Base-by-base conservation (phyloP, 2,797 vertebrate genomes). In the Nannoperca australis region DNA sequence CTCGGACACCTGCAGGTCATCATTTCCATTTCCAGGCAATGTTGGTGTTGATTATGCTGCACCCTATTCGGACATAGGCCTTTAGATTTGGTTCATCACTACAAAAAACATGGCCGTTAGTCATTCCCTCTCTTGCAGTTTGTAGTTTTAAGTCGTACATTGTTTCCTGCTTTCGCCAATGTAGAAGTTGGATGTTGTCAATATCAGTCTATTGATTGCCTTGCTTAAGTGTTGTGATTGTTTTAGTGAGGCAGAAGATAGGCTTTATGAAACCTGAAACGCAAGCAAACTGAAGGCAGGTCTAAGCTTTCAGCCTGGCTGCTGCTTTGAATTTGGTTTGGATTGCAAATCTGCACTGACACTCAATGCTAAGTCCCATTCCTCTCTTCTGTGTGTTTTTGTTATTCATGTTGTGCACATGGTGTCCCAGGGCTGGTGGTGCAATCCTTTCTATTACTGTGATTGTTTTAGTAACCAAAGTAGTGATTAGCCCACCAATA, bases 271-370 rank as follows among this genome's bases (percentile, higher is more conserved):
- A 85, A 75, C 49, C 22, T 79, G 72, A 88, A 61, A 62, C 18
- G 0, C 30, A 73, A n/a, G 32, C 32, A 38, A 44, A 70, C 69
- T 71, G 24, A 2, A 61, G 49, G 70, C 72, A 70, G 69, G 36
- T 34, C 20, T 24, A 22, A n/a, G 70, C 60, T 73, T 65, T 80
- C 42, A 51, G 63, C 18, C 59, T 34, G 47, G 70, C 72, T 72
- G 61, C 89, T 91, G 81, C 83, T 95, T 95, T 95, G 94, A 92
- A 91, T 95, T 67, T 88, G 64, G 66, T 94, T 95, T 94, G 92
- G 73, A 87, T 94, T 94, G 93, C 93, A 96, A 95, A 95, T 93
- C 51, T 73, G 63, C 1, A 15, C 65, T 0, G 9, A n/a, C 54
- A 81, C 58, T 79, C 59, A 1, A 15, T 4, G 11, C 36, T 36